phyloP scores from a whole-genome alignment of 2,888 invertebrate species.

The Sepioteuthis lessoniana region DNA sequence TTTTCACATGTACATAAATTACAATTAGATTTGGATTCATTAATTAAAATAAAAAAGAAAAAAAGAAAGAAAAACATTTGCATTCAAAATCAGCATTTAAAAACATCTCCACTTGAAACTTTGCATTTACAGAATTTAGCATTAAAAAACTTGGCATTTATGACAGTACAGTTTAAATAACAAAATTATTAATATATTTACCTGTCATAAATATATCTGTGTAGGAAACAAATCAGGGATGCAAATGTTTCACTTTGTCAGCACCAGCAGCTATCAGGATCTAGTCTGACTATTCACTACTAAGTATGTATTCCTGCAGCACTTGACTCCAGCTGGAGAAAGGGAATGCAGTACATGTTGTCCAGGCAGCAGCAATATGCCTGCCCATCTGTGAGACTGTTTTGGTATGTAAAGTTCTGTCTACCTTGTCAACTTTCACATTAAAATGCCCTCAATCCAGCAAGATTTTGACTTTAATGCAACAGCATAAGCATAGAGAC shows the following conservation, averaged over 20 bases:
- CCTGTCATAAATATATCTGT: constrained; percentile 25
- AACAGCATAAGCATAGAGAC: background rate
- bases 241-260: constrained; percentile 33
- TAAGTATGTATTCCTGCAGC: background rate
- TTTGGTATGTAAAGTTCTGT: background rate
- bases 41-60: no score
- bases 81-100: no score
- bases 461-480: background rate
- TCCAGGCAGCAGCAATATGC: constrained; percentile 16
- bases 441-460: background rate
- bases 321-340: constrained; percentile 4
- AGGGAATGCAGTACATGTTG: constrained; percentile 33
- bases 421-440: background rate
- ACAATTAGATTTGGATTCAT: background rate
- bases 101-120: constrained; percentile 4
- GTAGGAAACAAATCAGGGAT: background rate
- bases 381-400: constrained; percentile 4
- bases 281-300: background rate
- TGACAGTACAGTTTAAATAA: constrained; percentile 10
- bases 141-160: background rate
- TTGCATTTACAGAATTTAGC: background rate
- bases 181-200: constrained; percentile 33
- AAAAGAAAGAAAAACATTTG: background rate
- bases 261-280: constrained; percentile 33
- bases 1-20: background rate